Percentiles rank a stretch among this genome's conserved stretches.
Conservation (phyloP, 1,140 invertebrate genomes). For the Metopolophium dirhodum region DNA sequence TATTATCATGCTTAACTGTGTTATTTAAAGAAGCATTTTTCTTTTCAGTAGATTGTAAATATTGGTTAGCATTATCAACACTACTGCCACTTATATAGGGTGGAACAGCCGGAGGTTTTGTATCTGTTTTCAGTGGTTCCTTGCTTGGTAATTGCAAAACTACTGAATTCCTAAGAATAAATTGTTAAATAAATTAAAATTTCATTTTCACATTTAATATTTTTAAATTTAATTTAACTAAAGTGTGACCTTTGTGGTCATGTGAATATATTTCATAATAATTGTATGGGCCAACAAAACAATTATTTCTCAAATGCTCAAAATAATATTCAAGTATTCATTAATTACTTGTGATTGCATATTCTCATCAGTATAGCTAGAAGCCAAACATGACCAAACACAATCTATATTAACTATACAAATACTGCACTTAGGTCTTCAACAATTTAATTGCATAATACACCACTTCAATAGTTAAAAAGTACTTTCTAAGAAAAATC, state of each 20-base stretch:
- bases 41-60: conserved; percentile 13
- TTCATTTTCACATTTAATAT: too few species aligned
- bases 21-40: conserved; percentile 12
- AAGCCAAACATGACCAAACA: not conserved
- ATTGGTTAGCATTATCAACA: conserved; percentile 31
- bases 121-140: conserved; percentile 10
- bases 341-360: not conserved
- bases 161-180: conserved; percentile 18
- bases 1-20: not conserved
- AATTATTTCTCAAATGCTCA: not conserved
- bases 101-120: conserved; percentile 10
- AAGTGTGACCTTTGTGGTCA: too few species aligned
- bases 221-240: too few species aligned
- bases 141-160: conserved; percentile 30
- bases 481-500: too few species aligned
- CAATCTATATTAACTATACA: too few species aligned
- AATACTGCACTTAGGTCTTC: too few species aligned
- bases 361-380: not conserved
- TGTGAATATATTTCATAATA: too few species aligned
- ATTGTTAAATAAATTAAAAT: not conserved
- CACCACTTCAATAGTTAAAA: too few species aligned
- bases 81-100: conserved; percentile 11
- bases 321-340: not conserved
- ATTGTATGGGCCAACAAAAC: too few species aligned
- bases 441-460: too few species aligned